These are phyloP conservation scores for Melanotaenia pygmaea DNA, from an alignment of 2,797 vertebrate species.

Conservation along the genomic window DNA sequence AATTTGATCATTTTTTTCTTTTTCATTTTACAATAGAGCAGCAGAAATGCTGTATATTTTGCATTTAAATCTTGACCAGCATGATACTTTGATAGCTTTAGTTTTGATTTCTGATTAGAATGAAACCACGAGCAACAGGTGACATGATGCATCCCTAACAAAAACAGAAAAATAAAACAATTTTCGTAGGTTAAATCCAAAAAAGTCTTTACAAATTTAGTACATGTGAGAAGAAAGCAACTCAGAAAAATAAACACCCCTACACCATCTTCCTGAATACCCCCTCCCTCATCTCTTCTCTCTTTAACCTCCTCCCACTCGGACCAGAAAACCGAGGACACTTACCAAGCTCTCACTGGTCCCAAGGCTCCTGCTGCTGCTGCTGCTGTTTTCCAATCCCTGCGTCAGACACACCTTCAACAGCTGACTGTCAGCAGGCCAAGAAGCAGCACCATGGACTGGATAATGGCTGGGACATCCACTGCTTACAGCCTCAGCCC, in stretches of 20 bases:
- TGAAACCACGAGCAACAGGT: conserved; percentile 47
- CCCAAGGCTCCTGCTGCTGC: conserved; percentile 55
- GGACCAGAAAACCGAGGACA: conserved; percentile 79
- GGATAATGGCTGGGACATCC: conserved; percentile 55
- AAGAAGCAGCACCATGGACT: conserved; percentile 39
- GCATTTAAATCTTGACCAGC: not conserved
- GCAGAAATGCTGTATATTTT: not conserved
- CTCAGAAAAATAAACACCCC: conserved; percentile 38
- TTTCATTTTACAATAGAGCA: not conserved
- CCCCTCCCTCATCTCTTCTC: conserved; percentile 60
- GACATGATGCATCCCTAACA: not conserved
- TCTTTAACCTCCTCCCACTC: conserved; percentile 75
- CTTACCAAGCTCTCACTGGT: conserved; percentile 79
- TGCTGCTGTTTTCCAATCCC: conserved; percentile 59
- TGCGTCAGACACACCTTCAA: conserved; percentile 69
- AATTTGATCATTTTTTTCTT: not conserved
- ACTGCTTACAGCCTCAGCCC: conserved; percentile 35
- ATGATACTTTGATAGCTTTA: not conserved
- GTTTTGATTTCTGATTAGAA: not conserved
- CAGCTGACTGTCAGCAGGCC: conserved; percentile 69
- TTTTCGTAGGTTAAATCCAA: conserved; percentile 9
- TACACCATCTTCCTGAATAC: conserved; percentile 50
- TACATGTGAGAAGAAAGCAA: conserved; percentile 9
- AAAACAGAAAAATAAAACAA: not conserved
- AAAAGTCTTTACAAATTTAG: conserved; percentile 5